Percentiles rank a stretch among this genome's conserved stretches.
phyloP scores from a whole-genome alignment of 2,113 vertebrate genomes.

The Toxotes jaculatrix region DNA sequence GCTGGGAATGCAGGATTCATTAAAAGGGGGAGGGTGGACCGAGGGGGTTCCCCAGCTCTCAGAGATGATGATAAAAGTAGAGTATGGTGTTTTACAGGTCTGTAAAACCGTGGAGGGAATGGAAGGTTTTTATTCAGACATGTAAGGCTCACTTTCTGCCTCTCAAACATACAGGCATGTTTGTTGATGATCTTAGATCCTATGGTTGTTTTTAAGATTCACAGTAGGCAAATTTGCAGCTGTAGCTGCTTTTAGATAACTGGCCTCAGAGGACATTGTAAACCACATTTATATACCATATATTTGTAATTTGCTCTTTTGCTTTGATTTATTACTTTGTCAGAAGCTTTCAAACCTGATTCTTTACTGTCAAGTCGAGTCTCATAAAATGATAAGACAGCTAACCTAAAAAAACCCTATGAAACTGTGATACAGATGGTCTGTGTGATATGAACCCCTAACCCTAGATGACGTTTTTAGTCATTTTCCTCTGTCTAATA shows the following conservation, averaged over 20 bases:
- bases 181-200: neutral
- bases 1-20: constrained; percentile 77
- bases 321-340: constrained; percentile 3
- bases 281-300: neutral
- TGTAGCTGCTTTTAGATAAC: neutral
- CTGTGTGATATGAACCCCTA: neutral
- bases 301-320: constrained; percentile 5
- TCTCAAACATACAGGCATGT: neutral
- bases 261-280: too few species aligned
- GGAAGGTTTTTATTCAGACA: neutral
- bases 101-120: constrained; percentile 22
- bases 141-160: neutral
- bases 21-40: constrained; percentile 43
- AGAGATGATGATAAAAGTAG: constrained; percentile 62
- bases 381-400: neutral
- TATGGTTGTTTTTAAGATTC: neutral
- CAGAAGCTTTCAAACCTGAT: neutral
- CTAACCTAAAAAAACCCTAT: neutral
- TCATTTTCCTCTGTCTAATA: neutral
- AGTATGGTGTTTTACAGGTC: constrained; percentile 45
- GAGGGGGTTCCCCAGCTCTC: constrained; percentile 68
- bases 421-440: neutral
- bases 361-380: neutral
- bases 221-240: neutral
- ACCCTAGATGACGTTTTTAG: constrained; percentile 1